phyloP scores from a whole-genome alignment of 2,113 vertebrate species.

The Neotoma lepida region DNA sequence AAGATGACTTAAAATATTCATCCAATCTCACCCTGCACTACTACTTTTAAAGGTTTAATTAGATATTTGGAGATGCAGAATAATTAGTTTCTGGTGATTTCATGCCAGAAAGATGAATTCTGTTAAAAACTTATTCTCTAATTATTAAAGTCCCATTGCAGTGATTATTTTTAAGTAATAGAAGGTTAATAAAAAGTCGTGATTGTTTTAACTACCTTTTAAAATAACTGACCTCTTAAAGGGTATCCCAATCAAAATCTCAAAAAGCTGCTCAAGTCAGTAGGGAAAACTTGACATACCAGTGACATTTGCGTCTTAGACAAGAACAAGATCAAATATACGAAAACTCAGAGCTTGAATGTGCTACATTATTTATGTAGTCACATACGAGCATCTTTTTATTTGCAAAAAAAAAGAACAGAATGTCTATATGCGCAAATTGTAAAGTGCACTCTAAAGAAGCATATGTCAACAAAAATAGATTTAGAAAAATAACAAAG shows the following conservation, averaged over 20 bases:
- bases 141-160: slow-evolving; percentile 33
- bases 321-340: slow-evolving; percentile 52
- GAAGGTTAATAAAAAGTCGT: slow-evolving; percentile 79
- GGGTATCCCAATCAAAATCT: slow-evolving; percentile 79
- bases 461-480: slow-evolving; percentile 22
- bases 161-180: slow-evolving; percentile 69
- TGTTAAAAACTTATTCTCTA: slow-evolving; percentile 70
- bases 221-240: slow-evolving; percentile 76
- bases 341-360: slow-evolving; percentile 18
- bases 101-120: slow-evolving; percentile 66
- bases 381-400: not conserved
- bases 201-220: slow-evolving; percentile 78
- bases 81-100: slow-evolving; percentile 57
- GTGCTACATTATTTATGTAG: slow-evolving; percentile 50
- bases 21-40: not conserved
- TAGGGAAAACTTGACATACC: slow-evolving; percentile 67
- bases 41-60: slow-evolving; percentile 36
- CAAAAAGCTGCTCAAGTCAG: slow-evolving; percentile 71
- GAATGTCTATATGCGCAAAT: not conserved
- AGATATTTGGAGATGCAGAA: slow-evolving; percentile 38
- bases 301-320: slow-evolving; percentile 66
- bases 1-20: slow-evolving; percentile 54
- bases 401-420: slow-evolving; percentile 29
- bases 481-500: not conserved
- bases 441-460: not conserved